These are phyloP conservation scores for Pinctada fucata DNA, from an alignment of 2,888 invertebrate genomes.

Conservation along the genomic window DNA sequence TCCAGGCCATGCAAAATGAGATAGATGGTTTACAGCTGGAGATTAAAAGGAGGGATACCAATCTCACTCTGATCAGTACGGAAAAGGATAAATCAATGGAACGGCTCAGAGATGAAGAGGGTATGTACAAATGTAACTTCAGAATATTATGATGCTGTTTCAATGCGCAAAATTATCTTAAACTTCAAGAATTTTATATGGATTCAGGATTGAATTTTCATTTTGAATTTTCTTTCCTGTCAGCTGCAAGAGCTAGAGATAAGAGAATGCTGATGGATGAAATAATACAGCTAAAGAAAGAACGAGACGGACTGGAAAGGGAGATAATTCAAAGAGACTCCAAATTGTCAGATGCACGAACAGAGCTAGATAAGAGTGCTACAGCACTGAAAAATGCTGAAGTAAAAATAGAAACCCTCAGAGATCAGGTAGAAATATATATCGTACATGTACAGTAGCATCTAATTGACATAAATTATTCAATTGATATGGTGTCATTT, in stretches of 20 bases:
- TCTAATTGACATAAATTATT: neutral
- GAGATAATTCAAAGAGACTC: slow-evolving; percentile 66
- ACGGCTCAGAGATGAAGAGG: slow-evolving; percentile 64
- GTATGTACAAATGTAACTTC: slow-evolving; percentile 42
- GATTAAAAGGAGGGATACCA: slow-evolving; percentile 66
- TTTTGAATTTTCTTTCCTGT: neutral
- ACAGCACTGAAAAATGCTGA: slow-evolving; percentile 70
- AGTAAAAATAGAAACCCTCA: slow-evolving; percentile 67
- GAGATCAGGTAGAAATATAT: slow-evolving; percentile 66
- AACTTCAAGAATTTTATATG: neutral
- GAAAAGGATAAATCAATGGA: slow-evolving; percentile 67
- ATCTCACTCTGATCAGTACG: slow-evolving; percentile 55
- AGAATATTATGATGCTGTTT: neutral
- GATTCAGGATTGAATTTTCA: neutral
- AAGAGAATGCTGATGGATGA: slow-evolving; percentile 74
- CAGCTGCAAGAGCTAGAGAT: slow-evolving; percentile 67
- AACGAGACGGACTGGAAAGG: slow-evolving; percentile 65
- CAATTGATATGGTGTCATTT: no score
- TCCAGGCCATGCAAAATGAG: slow-evolving; percentile 69
- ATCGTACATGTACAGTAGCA: neutral
- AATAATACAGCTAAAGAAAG: slow-evolving; percentile 71
- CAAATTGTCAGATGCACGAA: slow-evolving; percentile 66
- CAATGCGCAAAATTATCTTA: neutral
- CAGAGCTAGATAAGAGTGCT: slow-evolving; percentile 69
- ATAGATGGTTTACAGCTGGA: slow-evolving; percentile 70